Base-by-base conservation (phyloP, 1,140 invertebrate species). In the Nephotettix cincticeps region DNA sequence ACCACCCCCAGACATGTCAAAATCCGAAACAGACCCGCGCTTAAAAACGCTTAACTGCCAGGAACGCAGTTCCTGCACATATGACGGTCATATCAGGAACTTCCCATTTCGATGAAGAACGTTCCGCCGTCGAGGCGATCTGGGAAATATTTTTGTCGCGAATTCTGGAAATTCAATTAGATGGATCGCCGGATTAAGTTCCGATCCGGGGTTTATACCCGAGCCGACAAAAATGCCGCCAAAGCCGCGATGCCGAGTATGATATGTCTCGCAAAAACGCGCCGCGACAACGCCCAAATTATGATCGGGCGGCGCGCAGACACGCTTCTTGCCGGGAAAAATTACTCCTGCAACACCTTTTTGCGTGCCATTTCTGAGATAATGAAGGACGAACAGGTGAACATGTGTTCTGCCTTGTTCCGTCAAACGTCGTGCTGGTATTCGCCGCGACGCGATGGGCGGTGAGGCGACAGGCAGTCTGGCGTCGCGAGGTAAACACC, bases 141-240 rank as follows among this genome's bases (percentile, higher is more conserved):
- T 13, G 6, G 56, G 56, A 23, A 61, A 61, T 27, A 61, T 61
- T 61, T 61, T 61, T 61, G 56, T 25, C 56, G 56, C 56, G 56
- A 61, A 61, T 61, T 61, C 56, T 61, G 56, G 28, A 61, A 61
- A 61, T 61, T 61, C 56, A 61, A 61, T 61, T 61, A 61, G 56
- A 61, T 61, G 56, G 56, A 61, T 61, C 56, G 47, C 47, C 47
- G 56, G 56, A 61, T 61, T 61, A 61, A 61, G 56, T 61, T 61
- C 56, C 56, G 56, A 61, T 51, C 47, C 47, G 47, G 47, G 47
- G 19, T 51, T 51, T 51, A 51, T 61, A 27, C 23, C 4, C 47
- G 14, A 4, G 47, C 4, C 3, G n/a, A 61, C 23, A 61, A 61
- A 61, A 61, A 61, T 21, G 56, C 56, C 56, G 56, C 56, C 56